phyloP scores from a whole-genome alignment of 2,797 vertebrate genomes.

The Enteromius trimaculatus region DNA sequence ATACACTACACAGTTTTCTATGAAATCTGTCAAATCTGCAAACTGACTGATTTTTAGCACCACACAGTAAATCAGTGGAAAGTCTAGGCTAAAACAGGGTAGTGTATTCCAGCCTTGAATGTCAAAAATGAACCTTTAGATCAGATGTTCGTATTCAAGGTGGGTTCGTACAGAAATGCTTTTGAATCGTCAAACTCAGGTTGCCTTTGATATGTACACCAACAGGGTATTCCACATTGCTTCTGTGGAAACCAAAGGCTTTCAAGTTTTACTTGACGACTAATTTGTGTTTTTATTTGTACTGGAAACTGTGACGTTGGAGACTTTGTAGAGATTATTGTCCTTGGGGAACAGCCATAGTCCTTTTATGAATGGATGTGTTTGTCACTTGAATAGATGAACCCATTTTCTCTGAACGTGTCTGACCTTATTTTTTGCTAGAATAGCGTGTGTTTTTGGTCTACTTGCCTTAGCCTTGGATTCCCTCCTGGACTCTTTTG shows the following conservation, averaged over 20 bases:
- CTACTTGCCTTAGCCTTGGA: background rate
- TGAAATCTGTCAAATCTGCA: background rate
- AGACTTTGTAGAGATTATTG: background rate
- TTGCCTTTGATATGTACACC: background rate
- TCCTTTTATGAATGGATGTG: background rate
- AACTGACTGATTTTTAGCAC: background rate
- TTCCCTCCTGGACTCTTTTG: conserved; percentile 30
- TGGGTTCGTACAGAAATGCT: background rate
- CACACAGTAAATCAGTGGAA: background rate
- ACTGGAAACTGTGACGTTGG: conserved; percentile 2
- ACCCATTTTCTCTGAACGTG: conserved; percentile 2
- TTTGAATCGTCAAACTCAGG: background rate
- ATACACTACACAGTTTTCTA: background rate
- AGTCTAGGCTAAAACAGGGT: background rate
- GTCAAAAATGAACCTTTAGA: background rate
- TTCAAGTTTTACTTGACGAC: background rate
- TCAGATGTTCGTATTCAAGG: background rate
- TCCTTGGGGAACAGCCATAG: background rate
- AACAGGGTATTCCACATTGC: background rate
- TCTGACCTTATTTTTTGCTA: background rate
- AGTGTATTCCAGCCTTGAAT: background rate
- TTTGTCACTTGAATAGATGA: background rate
- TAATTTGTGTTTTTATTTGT: background rate
- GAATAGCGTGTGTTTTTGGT: background rate
- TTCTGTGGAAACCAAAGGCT: background rate